Percentiles rank a stretch among this genome's conserved stretches.
phyloP scores from a whole-genome alignment of 1,140 invertebrate genomes.

The Sipha flava region DNA sequence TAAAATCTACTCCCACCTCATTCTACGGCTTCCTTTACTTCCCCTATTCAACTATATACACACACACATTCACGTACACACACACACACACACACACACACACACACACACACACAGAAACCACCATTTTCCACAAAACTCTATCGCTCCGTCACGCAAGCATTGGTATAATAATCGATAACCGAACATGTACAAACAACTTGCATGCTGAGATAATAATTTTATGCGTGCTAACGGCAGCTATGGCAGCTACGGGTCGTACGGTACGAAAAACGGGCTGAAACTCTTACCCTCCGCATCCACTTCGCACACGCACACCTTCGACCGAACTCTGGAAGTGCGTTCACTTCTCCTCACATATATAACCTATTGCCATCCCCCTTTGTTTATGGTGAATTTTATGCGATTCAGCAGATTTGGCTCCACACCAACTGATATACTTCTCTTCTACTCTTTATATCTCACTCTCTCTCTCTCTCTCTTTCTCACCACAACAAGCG shows the following conservation, averaged over 20 bases:
- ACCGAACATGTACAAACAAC: background rate
- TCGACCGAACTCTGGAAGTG: background rate
- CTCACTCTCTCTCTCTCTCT: too few relatives aligned
- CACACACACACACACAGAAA: too few relatives aligned
- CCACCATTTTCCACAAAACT: too few relatives aligned
- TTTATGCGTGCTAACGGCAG: background rate
- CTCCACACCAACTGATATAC: background rate
- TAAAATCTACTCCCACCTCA: too few relatives aligned
- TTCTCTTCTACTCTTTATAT: too few relatives aligned
- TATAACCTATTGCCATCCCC: background rate
- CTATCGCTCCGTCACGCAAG: background rate
- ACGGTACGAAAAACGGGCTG: background rate
- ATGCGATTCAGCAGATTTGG: background rate
- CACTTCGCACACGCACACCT: background rate
- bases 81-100: too few relatives aligned
- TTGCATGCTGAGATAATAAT: background rate
- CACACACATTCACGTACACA: too few relatives aligned
- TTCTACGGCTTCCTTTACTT: too few relatives aligned
- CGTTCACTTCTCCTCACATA: too few relatives aligned
- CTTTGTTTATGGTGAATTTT: background rate
- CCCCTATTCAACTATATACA: too few relatives aligned
- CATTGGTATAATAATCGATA: background rate
- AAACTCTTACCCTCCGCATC: background rate
- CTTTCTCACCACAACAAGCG: too few relatives aligned
- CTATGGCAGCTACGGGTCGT: too few relatives aligned